Evolutionary conservation across 2,797 vertebrate genomes (phyloP).

Genomic region (Peromyscus eremicus): DNA sequence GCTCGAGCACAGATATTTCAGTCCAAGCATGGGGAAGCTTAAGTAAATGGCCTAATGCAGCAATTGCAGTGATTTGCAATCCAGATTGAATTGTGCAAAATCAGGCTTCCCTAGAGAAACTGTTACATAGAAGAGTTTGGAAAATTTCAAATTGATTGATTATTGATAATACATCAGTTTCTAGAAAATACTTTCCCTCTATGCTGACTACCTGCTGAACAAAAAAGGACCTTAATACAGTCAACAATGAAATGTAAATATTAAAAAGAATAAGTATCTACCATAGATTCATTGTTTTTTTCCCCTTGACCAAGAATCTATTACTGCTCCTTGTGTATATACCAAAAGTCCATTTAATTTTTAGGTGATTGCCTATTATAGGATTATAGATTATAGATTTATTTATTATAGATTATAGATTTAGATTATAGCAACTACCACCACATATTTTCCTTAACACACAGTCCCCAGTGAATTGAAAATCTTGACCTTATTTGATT

Average conservation of each 20-base stretch:
- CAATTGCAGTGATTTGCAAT: background rate
- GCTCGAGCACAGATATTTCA: background rate
- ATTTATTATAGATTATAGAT: no score
- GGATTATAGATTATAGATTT: no score
- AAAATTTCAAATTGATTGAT: constrained; percentile 30
- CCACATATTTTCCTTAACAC: constrained; percentile 57
- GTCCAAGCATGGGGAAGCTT: background rate
- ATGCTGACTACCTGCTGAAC: background rate
- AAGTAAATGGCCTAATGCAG: background rate
- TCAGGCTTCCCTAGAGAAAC: background rate
- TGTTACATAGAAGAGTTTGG: background rate
- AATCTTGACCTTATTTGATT: constrained; percentile 69
- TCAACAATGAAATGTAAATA: constrained; percentile 66
- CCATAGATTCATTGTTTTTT: constrained; percentile 47
- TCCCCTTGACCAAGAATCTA: constrained; percentile 3
- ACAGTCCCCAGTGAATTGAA: constrained; percentile 46
- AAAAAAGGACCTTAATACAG: constrained; percentile 6
- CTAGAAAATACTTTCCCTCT: constrained; percentile 48
- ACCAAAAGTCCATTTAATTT: constrained; percentile 38
- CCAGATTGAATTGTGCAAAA: background rate
- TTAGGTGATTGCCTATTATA: constrained; percentile 47
- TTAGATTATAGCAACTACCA: background rate
- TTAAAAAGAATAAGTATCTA: constrained; percentile 41
- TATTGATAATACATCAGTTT: background rate
- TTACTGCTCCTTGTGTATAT: constrained; percentile 48